Base-by-base conservation (phyloP, 2,797 vertebrate species). In the Leptoclinus maculatus region DNA sequence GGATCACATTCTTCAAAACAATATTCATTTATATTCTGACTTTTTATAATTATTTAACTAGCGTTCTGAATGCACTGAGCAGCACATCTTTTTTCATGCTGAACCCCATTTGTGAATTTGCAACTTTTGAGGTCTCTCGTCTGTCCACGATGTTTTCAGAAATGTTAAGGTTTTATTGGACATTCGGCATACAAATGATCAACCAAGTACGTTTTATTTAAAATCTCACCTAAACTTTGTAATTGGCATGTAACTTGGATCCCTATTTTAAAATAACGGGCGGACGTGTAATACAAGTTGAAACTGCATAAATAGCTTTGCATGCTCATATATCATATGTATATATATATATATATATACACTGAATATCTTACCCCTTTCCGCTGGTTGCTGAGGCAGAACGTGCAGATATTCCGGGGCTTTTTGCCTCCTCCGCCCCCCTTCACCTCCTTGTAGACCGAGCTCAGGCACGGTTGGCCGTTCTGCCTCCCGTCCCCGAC, bases 361-460 rank as follows among this genome's bases (percentile, higher is more conserved):
- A 49, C 2, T 23, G 1, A 3, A 12, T 21, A 1, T 54, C 95
- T 96, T 93, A 97, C 97, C 96, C 94, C 95, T 90, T 95, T 97
- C 51, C 97, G 92, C 83, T 98, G 97, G 92, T 96, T 97, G 92
- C 97, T 97, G 80, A 97, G 96, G 82, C 97, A 98, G 92, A 98
- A 98, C 10, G 97, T 98, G 93, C 97, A 98, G 93, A 98, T 97
- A 78, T 93, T 95, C 67, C 96, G 93, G 25, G 96, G 97, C 89
- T 96, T 94, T 45, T 92, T 95, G 9, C 82, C 76, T 53, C 94
- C 91, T 76, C 90, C 86, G 0, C 94, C 81, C 2, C 93, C 93
- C 75, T 94, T 96, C 88, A 88, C 39, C 67, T 85, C 79, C 64
- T 59, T 74, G 88, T 95, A 95, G 47, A 95, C 93, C 2, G 95